These are phyloP conservation scores for Falco punctatus DNA, from an alignment of 2,113 vertebrate genomes.

Conservation along the genomic window DNA sequence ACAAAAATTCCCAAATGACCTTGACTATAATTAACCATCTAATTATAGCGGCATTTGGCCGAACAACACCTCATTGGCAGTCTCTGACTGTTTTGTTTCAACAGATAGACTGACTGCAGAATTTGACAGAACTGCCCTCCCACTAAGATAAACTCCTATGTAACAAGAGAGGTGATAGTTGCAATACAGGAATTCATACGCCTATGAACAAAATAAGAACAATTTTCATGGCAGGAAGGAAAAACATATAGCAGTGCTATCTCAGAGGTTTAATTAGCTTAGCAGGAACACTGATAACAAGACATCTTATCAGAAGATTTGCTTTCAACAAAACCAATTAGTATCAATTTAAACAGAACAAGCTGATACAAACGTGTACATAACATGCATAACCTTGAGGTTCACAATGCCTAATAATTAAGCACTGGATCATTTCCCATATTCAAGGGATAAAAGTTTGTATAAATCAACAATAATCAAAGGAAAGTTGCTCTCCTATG, in stretches of 20 bases:
- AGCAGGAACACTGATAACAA: not conserved
- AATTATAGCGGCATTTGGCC: not conserved
- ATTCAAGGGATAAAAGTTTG: not conserved
- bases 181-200: not conserved
- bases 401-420: conserved; percentile 30
- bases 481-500: not conserved
- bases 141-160: not conserved
- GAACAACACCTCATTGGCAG: not conserved
- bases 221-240: not conserved
- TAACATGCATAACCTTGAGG: conserved; percentile 30
- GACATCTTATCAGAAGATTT: conserved; percentile 40
- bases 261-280: conserved; percentile 15
- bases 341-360: conserved; percentile 44
- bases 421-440: conserved; percentile 31
- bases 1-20: not conserved
- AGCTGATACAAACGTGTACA: not conserved
- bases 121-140: not conserved
- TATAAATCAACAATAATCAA: conserved; percentile 36
- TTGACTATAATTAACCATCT: conserved; percentile 35
- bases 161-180: not conserved
- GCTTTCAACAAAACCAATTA: conserved; percentile 47
- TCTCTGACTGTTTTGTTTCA: conserved; percentile 14
- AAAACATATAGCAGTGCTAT: not conserved
- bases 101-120: not conserved
- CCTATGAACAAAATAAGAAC: not conserved